Evolutionary conservation across 2,888 invertebrate genomes (phyloP).

Genomic region (Caenorhabditis macrosperma): DNA sequence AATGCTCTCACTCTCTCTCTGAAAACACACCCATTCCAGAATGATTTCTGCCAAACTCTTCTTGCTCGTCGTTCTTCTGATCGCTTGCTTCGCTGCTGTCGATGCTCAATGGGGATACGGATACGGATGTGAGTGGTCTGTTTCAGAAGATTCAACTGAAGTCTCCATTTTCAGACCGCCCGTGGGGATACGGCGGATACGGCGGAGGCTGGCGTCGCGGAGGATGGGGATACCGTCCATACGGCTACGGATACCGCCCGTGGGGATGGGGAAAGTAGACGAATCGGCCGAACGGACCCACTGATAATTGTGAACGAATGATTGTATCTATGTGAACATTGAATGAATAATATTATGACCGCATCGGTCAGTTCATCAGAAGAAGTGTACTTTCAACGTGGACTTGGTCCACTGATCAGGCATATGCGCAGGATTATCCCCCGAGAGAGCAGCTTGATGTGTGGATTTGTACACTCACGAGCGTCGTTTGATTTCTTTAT

Average conservation of each 20-base stretch:
- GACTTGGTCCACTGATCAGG: not conserved
- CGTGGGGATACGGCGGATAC: slow-evolving; percentile 54
- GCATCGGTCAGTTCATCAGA: too few relatives aligned
- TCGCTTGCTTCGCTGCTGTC: slow-evolving; percentile 37
- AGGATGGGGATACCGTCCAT: slow-evolving; percentile 43
- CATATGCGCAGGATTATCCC: not conserved
- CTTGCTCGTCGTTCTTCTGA: slow-evolving; percentile 36
- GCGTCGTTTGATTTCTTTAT: not conserved
- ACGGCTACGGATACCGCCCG: slow-evolving; percentile 29
- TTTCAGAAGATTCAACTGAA: not conserved
- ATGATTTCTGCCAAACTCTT: slow-evolving; percentile 50
- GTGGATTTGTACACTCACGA: not conserved
- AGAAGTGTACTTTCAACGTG: not conserved
- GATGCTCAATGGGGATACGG: slow-evolving; percentile 59
- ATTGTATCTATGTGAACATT: slow-evolving; percentile 15
- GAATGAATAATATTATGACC: slow-evolving; percentile 11
- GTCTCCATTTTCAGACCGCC: slow-evolving; percentile 31
- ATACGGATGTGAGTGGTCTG: slow-evolving; percentile 45
- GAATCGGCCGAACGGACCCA: not conserved
- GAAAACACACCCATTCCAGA: not conserved
- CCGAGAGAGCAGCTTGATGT: too few relatives aligned
- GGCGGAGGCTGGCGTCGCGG: slow-evolving; percentile 38
- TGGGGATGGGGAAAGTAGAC: slow-evolving; percentile 46
- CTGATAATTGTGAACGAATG: not conserved
- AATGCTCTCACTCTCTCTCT: not conserved